A percentile compares a stretch with the other conserved stretches of the same genome.
Conservation (phyloP, 2,888 invertebrate species). For the Oegoconia quadripuncta region DNA sequence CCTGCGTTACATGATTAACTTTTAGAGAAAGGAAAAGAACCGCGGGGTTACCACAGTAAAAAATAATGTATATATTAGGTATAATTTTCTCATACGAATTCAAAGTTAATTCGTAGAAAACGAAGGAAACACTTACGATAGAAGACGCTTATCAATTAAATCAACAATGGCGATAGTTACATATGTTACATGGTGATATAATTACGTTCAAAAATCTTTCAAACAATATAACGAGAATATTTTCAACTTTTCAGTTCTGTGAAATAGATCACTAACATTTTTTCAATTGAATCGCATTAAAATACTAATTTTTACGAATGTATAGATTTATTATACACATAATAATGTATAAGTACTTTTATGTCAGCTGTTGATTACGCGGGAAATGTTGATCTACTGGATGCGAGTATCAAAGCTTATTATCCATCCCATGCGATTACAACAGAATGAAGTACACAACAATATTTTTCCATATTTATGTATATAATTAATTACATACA, state of each 20-base stretch:
- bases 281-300: slow-evolving; percentile 51
- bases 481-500: slow-evolving; percentile 32
- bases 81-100: no score
- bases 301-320: slow-evolving; percentile 29
- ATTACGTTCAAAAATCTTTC: slow-evolving; percentile 58
- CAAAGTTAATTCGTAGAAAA: no score
- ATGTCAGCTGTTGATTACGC: slow-evolving; percentile 1
- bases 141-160: slow-evolving; percentile 71
- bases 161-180: slow-evolving; percentile 69
- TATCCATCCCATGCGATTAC: slow-evolving; percentile 46
- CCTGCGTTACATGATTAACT: no score
- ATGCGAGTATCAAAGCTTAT: slow-evolving; percentile 53
- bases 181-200: slow-evolving; percentile 63
- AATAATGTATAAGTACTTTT: slow-evolving; percentile 5
- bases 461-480: slow-evolving; percentile 39
- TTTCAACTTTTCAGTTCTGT: slow-evolving; percentile 78
- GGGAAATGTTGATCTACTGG: slow-evolving; percentile 42
- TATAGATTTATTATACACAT: slow-evolving; percentile 20
- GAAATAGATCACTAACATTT: slow-evolving; percentile 75
- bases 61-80: no score
- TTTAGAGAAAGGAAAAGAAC: no score
- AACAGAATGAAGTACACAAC: slow-evolving; percentile 51
- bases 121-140: slow-evolving; percentile 35
- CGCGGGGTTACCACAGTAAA: no score
- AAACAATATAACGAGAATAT: slow-evolving; percentile 76